Conservation (phyloP, 1,140 invertebrate species). For the Brachionus plicatilis region DNA sequence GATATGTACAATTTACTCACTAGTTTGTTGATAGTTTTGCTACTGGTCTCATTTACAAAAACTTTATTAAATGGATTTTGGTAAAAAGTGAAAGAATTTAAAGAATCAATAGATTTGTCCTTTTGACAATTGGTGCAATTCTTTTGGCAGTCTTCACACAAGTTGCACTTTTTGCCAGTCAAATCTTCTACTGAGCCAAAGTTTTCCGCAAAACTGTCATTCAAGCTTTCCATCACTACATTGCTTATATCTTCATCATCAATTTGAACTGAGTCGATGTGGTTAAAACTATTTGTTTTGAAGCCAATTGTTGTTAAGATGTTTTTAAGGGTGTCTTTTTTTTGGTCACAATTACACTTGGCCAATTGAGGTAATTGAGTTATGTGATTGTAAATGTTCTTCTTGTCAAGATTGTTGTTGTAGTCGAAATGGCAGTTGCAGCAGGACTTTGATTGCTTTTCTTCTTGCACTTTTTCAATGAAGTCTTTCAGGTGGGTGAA, state of each 20-base stretch:
- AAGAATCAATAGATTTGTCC: background rate
- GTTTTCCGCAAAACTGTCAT: background rate
- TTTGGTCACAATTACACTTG: background rate
- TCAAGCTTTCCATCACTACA: background rate
- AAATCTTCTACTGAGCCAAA: slow-evolving; percentile 17
- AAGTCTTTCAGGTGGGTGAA: background rate
- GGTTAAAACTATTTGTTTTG: slow-evolving; percentile 31
- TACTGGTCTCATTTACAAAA: background rate
- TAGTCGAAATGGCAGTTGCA: background rate
- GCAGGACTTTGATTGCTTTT: background rate
- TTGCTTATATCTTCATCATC: slow-evolving; percentile 16
- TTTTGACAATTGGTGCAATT: slow-evolving; percentile 23
- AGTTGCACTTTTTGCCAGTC: background rate
- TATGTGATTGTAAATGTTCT: slow-evolving; percentile 30
- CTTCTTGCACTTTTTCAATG: background rate
- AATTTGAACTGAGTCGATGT: slow-evolving; percentile 19
- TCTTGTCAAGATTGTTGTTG: background rate
- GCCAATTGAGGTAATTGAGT: background rate
- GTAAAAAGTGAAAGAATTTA: background rate
- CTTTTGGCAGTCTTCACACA: background rate
- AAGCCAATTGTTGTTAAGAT: background rate
- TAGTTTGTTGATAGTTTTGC: background rate
- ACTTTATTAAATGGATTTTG: background rate
- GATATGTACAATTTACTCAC: slow-evolving; percentile 25
- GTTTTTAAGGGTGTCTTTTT: background rate